Evolutionary conservation across 2,797 vertebrate genomes (phyloP).

Genomic region (Columba guinea): DNA sequence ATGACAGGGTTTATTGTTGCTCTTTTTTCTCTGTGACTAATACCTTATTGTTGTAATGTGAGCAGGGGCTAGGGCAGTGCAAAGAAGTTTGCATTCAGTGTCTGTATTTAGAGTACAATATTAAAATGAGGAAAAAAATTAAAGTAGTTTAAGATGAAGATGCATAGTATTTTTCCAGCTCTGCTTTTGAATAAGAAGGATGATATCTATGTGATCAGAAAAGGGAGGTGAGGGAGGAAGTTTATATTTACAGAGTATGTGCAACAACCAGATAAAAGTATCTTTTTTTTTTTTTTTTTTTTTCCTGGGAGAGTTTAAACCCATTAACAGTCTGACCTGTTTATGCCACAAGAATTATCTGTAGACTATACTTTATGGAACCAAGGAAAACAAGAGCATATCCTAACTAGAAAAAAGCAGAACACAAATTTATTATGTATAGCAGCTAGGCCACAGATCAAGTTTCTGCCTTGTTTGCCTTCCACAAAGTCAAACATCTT

Average conservation of each 20-base stretch:
- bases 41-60: neutral
- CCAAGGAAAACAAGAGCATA: neutral
- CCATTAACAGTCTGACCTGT: neutral
- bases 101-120: neutral
- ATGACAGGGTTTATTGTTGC: neutral
- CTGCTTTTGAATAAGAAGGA: neutral
- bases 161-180: neutral
- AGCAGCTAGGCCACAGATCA: neutral
- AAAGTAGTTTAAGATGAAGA: neutral
- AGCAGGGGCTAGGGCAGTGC: neutral
- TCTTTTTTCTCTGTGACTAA: neutral
- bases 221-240: accelerated
- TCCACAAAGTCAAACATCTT: neutral
- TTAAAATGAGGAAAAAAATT: neutral
- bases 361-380: neutral
- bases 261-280: neutral
- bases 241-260: neutral
- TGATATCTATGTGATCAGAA: no score
- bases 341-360: neutral
- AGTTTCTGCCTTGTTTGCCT: neutral
- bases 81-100: neutral
- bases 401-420: neutral
- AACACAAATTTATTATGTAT: neutral
- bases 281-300: neutral
- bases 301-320: neutral